These are phyloP conservation scores for Pristionchus entomophagus DNA, from an alignment of 2,888 invertebrate species.

Conservation along the genomic window DNA sequence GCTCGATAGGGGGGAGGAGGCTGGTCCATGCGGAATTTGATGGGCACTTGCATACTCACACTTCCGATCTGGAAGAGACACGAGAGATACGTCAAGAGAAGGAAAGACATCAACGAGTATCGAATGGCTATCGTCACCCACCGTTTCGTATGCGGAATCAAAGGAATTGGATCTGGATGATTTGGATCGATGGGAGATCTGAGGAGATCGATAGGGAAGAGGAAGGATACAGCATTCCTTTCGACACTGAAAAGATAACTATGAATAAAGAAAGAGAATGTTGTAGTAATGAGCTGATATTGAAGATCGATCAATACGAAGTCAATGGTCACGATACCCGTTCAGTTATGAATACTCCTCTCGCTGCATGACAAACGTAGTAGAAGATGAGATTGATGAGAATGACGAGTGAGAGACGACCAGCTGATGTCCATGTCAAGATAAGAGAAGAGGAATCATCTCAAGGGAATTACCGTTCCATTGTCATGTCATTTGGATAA, in stretches of 20 bases:
- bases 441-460: not conserved
- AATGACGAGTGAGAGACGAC: not conserved
- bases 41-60: conserved; percentile 27
- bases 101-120: too few species aligned
- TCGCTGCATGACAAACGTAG: conserved; percentile 8
- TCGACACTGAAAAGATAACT: not conserved
- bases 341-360: conserved; percentile 14
- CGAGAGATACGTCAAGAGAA: not conserved
- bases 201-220: conserved; percentile 35
- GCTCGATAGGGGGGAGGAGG: conserved; percentile 12
- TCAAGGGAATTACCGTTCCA: not conserved
- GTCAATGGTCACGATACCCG: not conserved
- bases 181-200: conserved; percentile 7
- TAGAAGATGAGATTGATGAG: conserved; percentile 7
- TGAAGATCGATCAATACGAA: not conserved
- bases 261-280: not conserved
- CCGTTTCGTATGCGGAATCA: conserved; percentile 22
- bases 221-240: conserved; percentile 25
- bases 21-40: conserved; percentile 16
- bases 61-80: not conserved
- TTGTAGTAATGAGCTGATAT: not conserved
- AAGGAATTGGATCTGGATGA: not conserved
- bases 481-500: too few species aligned
- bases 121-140: not conserved
- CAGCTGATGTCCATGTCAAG: not conserved